Conservation (phyloP, 2,888 invertebrate genomes). For the Euspilapteryx auroguttella region DNA sequence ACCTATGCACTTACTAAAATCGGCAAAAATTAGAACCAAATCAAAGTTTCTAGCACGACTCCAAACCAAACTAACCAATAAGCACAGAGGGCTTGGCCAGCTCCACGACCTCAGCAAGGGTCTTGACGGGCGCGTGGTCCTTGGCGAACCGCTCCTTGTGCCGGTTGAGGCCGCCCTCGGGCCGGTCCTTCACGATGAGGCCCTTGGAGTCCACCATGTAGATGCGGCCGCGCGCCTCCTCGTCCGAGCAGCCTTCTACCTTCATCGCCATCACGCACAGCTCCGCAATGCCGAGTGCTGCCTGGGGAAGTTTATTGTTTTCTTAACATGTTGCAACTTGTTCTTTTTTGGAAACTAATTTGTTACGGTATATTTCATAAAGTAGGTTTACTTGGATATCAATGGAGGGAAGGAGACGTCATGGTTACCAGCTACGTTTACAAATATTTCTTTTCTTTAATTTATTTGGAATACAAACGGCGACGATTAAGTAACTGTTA, state of each 20-base stretch:
- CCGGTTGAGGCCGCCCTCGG: conserved; percentile 76
- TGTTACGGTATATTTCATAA: no score
- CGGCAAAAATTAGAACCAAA: no score
- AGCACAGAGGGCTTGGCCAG: conserved; percentile 84
- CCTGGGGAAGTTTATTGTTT: conserved; percentile 62
- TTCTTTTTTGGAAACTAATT: no score
- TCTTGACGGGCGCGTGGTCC: conserved; percentile 72
- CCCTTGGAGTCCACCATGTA: conserved; percentile 98
- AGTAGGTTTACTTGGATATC: no score
- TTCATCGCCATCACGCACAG: conserved; percentile 92
- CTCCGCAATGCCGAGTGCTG: conserved; percentile 90
- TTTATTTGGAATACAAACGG: no score
- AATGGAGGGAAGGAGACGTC: no score
- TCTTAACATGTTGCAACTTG: neutral
- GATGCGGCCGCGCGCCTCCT: conserved; percentile 79
- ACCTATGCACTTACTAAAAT: no score
- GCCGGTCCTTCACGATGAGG: conserved; percentile 84
- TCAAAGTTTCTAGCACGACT: no score
- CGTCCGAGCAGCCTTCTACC: conserved; percentile 75
- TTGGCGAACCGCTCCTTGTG: conserved; percentile 87
- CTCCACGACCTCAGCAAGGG: conserved; percentile 79
- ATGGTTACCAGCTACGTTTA: no score
- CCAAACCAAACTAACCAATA: conserved; percentile 81
- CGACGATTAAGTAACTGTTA: no score
- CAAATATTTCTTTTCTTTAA: no score